Evolutionary conservation across 2,888 invertebrate genomes (phyloP), one percentile per base, ranked within the genome.

Genomic region (Eupeodes luniger): DNA sequence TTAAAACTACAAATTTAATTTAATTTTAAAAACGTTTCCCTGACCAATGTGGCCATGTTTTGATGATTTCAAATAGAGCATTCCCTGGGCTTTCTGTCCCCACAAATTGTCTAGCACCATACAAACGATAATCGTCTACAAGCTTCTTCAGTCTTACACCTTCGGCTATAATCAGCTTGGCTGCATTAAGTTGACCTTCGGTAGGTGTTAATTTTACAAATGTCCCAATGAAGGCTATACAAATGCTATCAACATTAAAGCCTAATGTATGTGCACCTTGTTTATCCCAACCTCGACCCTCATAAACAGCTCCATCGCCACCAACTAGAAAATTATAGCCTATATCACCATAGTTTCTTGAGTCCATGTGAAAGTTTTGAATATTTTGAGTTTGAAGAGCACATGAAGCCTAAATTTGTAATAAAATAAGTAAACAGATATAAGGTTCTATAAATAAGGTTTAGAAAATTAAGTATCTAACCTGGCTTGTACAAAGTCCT

Each of bases 281-380:
- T 79, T 92, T 92, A 89, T 96, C 95, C 97, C 97, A 97, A 0
- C 96, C 96, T 11, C 97, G 95, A 0, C 96, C 97, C 89, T 94
- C 95, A 92, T 96, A 97, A 0, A 95, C 96, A 0, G 95, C 94
- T 0, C 97, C 97, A 91, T 97, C 96, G 7, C 96, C 97, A 1
- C 97, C 97, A 0, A 97, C 94, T 11, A 97, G 92, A 90, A 97
- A 97, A 92, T 96, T 97, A 92, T 97, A 97, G 0, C 94, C 96
- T 44, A 97, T 96, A 91, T 97, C 97, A 69, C 92, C 94, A 95
- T 96, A 96, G 0, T 93, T 90, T n/a, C 91, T 91, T 34, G 94
- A 94, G 83, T 96, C 96, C 81, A 97, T 96, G 92, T 97, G 97
- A 90, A 94, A 96, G 62, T 93, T 94, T 92, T 97, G 96, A 44